phyloP scores from a whole-genome alignment of 2,797 vertebrate species.

The Urosaurus nigricauda region DNA sequence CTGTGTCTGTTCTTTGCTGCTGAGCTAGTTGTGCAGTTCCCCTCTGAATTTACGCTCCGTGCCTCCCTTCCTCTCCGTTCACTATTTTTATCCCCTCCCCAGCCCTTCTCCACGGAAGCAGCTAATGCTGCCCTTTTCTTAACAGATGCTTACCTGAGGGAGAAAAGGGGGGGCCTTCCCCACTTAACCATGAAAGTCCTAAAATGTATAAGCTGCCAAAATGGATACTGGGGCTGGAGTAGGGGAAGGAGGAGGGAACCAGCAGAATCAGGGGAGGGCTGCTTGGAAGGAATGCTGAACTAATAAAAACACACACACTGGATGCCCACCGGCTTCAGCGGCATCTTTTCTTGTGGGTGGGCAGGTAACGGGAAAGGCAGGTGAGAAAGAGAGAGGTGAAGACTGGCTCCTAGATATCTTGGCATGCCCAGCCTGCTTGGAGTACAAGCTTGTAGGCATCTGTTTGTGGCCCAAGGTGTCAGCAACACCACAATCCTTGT shows the following conservation, averaged over 20 bases:
- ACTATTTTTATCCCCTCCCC: not conserved
- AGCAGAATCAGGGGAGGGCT: not conserved
- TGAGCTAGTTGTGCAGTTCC: not conserved
- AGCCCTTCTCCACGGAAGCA: not conserved
- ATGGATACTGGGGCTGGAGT: not conserved
- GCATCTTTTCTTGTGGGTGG: not conserved
- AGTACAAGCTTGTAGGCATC: too few species aligned
- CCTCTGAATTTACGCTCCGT: not conserved
- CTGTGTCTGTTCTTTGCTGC: slow-evolving; percentile 18
- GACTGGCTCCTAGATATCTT: too few species aligned
- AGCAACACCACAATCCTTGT: too few species aligned
- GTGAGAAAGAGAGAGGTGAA: too few species aligned
- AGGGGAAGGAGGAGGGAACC: too few species aligned
- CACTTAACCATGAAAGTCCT: not conserved
- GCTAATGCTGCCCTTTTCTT: not conserved
- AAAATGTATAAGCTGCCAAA: not conserved
- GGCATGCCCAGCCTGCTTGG: too few species aligned
- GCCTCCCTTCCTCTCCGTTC: not conserved
- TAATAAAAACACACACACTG: slow-evolving; percentile 32
- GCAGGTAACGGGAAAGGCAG: not conserved
- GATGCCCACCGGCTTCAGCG: slow-evolving; percentile 5
- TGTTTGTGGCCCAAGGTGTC: too few species aligned
- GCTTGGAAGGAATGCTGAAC: slow-evolving; percentile 9
- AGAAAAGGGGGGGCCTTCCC: too few species aligned
- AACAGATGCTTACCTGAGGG: too few species aligned